Evolutionary conservation across 2,888 invertebrate species (phyloP).

Genomic region (Taphrorychus bicolor): DNA sequence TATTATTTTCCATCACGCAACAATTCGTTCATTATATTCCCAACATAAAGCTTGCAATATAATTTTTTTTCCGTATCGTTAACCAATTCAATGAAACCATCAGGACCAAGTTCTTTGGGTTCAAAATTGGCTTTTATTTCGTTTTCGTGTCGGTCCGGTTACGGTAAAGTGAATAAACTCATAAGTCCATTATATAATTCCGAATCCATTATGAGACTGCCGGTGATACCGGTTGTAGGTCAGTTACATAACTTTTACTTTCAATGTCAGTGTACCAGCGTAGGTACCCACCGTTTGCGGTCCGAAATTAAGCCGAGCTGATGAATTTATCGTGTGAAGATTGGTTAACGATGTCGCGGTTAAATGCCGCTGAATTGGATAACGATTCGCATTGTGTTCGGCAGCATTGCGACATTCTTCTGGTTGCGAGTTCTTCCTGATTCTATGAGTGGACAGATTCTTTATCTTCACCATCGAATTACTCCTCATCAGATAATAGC

Average conservation of each 20-base stretch:
- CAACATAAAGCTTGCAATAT: no score
- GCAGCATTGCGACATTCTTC: not conserved
- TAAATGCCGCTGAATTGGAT: not conserved
- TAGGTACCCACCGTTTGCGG: conserved; percentile 9
- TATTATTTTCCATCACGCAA: no score
- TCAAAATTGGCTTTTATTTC: conserved; percentile 3
- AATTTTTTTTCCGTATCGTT: not conserved
- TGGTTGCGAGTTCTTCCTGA: not conserved
- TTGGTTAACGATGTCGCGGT: not conserved
- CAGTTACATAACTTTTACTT: conserved; percentile 43
- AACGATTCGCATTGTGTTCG: not conserved
- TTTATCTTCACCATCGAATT: no score
- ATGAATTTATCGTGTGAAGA: not conserved
- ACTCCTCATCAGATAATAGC: no score
- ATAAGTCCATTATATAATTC: conserved; percentile 12
- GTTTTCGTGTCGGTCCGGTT: not conserved
- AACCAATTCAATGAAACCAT: not conserved
- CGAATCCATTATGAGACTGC: conserved; percentile 7
- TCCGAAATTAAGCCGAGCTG: not conserved
- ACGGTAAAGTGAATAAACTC: conserved; percentile 19
- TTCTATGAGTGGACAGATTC: no score
- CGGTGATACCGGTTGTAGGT: conserved; percentile 40
- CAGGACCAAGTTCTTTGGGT: not conserved
- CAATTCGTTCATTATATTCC: no score
- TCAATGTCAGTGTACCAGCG: conserved; percentile 41